These are phyloP conservation scores for Synergus gifuensis DNA, from an alignment of 2,888 invertebrate genomes.

Conservation along the genomic window DNA sequence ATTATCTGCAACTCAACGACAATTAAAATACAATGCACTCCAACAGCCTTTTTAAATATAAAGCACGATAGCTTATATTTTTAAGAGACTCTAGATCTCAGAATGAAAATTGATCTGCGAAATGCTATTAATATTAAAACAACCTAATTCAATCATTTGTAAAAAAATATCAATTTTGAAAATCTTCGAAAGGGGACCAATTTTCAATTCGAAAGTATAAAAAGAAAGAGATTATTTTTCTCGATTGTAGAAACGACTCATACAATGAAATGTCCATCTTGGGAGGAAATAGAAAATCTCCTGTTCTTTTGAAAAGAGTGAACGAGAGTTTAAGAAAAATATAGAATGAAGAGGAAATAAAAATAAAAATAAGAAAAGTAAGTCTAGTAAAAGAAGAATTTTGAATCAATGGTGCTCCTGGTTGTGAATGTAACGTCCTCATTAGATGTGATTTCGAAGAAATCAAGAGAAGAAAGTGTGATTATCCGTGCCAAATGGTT, in stretches of 20 bases:
- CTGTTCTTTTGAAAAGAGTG: not conserved
- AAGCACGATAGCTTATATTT: not conserved
- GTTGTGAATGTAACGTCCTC: conserved; percentile 32
- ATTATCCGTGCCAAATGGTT: conserved; percentile 30
- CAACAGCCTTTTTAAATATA: not conserved
- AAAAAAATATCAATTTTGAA: not conserved
- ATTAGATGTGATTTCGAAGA: not conserved
- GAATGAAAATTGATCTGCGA: not conserved
- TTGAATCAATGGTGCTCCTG: not conserved
- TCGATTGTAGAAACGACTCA: not conserved
- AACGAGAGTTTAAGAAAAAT: not conserved
- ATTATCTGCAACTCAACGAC: not conserved
- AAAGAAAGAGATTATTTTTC: not conserved
- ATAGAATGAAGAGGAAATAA: not conserved
- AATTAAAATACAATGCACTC: not conserved
- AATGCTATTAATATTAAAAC: not conserved
- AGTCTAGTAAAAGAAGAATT: not conserved
- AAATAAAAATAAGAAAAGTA: not conserved
- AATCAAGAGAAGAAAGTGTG: conserved; percentile 6
- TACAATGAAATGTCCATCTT: not conserved
- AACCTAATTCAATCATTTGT: not conserved
- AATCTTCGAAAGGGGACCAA: conserved; percentile 21
- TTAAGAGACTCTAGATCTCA: too few species aligned
- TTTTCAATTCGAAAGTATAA: conserved; percentile 34
- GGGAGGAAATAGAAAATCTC: not conserved